Percentiles rank a stretch among this genome's conserved stretches.
Conservation (phyloP, 2,797 vertebrate species). For the Gymnothorax javanicus region DNA sequence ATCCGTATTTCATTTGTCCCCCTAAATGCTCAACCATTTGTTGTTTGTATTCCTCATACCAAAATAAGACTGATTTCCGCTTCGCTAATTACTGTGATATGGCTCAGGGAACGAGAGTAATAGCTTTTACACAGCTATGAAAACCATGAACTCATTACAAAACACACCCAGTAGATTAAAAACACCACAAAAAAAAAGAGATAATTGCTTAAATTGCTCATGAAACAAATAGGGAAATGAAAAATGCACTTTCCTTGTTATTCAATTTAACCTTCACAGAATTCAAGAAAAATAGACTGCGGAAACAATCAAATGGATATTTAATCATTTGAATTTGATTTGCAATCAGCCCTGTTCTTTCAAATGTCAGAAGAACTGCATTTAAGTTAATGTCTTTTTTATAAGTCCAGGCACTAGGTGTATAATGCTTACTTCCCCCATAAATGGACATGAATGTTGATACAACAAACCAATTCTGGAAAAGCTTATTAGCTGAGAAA, state of each 20-base stretch:
- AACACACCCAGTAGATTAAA: slow-evolving; percentile 58
- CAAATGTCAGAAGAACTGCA: slow-evolving; percentile 13
- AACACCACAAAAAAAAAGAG: slow-evolving; percentile 53
- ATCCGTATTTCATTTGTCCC: slow-evolving; percentile 35
- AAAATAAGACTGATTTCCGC: slow-evolving; percentile 60
- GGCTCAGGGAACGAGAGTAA: slow-evolving; percentile 67
- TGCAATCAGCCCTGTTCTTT: slow-evolving; percentile 3
- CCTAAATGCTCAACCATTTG: slow-evolving; percentile 53
- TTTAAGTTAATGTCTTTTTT: not conserved
- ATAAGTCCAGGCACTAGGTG: not conserved
- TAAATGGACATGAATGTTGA: not conserved
- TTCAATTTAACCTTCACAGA: slow-evolving; percentile 38
- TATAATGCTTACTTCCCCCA: not conserved
- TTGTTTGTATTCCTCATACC: slow-evolving; percentile 41
- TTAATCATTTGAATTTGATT: slow-evolving; percentile 25
- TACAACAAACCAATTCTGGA: not conserved
- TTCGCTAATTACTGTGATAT: slow-evolving; percentile 66
- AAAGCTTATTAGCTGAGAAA: not conserved
- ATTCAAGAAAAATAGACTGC: slow-evolving; percentile 19
- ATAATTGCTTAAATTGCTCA: slow-evolving; percentile 54
- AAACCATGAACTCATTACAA: slow-evolving; percentile 65
- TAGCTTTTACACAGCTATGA: slow-evolving; percentile 56
- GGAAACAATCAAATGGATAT: slow-evolving; percentile 15
- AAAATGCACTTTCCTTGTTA: slow-evolving; percentile 46
- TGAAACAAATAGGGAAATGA: slow-evolving; percentile 57